Base-by-base conservation (phyloP, 2,888 invertebrate species). In the Acleris holmiana region DNA sequence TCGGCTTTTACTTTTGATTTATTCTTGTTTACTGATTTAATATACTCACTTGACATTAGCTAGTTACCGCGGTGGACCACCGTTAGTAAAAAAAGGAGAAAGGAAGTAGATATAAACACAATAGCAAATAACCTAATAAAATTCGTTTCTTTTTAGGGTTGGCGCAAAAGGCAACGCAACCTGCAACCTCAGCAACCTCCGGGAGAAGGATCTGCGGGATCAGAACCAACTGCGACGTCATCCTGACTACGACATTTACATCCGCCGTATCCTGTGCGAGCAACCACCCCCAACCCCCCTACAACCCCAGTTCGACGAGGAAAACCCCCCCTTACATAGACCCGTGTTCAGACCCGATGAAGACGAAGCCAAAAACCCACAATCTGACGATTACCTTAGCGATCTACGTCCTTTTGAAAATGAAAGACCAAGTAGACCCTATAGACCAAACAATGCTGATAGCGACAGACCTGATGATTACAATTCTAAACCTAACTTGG, bases 121-220 rank as follows among this genome's bases (percentile, higher is more conserved):
- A n/a, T n/a, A n/a, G n/a, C n/a, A n/a, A n/a, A n/a, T n/a, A n/a
- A n/a, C n/a, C n/a, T n/a, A n/a, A n/a, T n/a, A n/a, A n/a, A n/a
- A n/a, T n/a, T n/a, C n/a, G n/a, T n/a, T n/a, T 51, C 66, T 19
- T 82, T 81, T 6, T 79, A 92, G 92, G 0, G 90, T 92, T 3
- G 92, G 92, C 0, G 92, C 92, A 1, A 91, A 91, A 82, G 92
- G 92, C 62, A 92, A 92, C 63, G 89, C 91, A 0, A 91, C 91
- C 0, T 92, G 92, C 63, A 81, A 91, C 59, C 79, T 92, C 0
- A 86, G 91, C 61, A 87, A 82, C 10, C 51, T 80, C 3, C 78
- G 79, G 6, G 90, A 90, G 59, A 87, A 85, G 51, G 84, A 88
- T 21, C 71, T 91, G 0, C 88, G 85, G 69, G 88, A 87, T 2